Evolutionary conservation across 1,140 invertebrate species (phyloP), one percentile per base, ranked within the genome.

Genomic region (Euwallacea fornicatus): DNA sequence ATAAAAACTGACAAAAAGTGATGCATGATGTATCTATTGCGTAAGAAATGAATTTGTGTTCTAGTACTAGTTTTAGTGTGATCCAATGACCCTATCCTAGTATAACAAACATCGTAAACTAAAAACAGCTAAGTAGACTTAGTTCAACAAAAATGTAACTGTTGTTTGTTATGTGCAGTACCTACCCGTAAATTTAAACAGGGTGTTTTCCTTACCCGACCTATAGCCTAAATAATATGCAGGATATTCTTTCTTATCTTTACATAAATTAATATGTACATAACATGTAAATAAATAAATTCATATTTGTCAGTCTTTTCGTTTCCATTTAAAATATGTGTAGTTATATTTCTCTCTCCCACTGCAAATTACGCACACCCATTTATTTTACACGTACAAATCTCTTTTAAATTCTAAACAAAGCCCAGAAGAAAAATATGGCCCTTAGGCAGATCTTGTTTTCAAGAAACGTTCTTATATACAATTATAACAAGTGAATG

Each of bases 281-380:
- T 43, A 16, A 50, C 44, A 64, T 43, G 41, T 66, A 71, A 46
- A 71, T 71, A 72, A 66, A 67, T 72, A 72, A 67, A 72, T 72
- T 72, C 65, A 66, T 72, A 46, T 59, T 72, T 67, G 65, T 72
- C 71, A 72, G 71, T 72, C 71, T 72, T 72, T 72, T 72, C 71
- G 65, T 65, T 72, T 72, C 42, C 71, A 67, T 72, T 44, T 59
- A 67, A 70, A 67, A 72, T 72, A 72, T 72, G 71, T 72, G 21
- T 70, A 58, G 44, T 9, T 72, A 68, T 60, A 15, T 33, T 33
- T 33, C 21, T 33, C 21, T 33, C 21, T 33, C 21, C 21, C 21
- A 33, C 21, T 33, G 21, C 21, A 33, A 33, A 33, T 33, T 33
- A 4, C 21, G 4, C 21, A 33, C 21, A 33, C 21, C 21, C 21